Evolutionary conservation across 2,888 invertebrate species (phyloP), one percentile per base, ranked within the genome.

Genomic region (Macaria notata): DNA sequence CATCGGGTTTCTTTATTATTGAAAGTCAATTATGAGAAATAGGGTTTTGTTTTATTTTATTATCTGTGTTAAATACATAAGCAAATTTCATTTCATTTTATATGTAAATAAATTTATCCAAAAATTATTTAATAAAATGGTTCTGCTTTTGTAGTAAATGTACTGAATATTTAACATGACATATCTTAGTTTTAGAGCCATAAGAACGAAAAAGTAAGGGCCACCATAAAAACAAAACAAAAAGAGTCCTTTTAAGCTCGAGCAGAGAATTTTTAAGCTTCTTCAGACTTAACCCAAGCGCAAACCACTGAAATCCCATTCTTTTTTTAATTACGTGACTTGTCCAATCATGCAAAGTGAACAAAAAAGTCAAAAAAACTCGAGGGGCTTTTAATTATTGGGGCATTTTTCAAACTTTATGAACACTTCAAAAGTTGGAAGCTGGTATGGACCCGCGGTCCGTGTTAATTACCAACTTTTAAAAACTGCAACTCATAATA

Each of bases 401-500:
- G 82, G 78, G 82, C 73, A 84, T 86, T 86, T 84, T 79, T 70
- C 71, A 76, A 88, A 88, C 76, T 85, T 87, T 82, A 72, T 77
- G 76, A 84, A 83, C 84, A 84, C 83, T 90, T 82, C 81, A 79
- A 70, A 88, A 90, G 84, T 88, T 83, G 73, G 77, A 76, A 79
- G 81, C 83, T 83, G 81, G 72, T 77, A 72, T 76, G 78, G 81
- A 79, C 81, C 73, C 73, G 75, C 78, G 76, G 69, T 75, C 73
- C 75, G 79, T 88, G 90, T 89, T 90, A 90, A 91, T 91, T 90
- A 91, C 79, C 74, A 91, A 89, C 87, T 91, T 90, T 77, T 78
- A 70, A 84, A 88, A 88, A 90, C 81, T 88, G 89, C 89, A 89
- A 88, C 84, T 91, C 88, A 91, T 89, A 88, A 89, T 89, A 84